Conservation (phyloP, 1,140 invertebrate genomes). For the Euwallacea fornicatus region DNA sequence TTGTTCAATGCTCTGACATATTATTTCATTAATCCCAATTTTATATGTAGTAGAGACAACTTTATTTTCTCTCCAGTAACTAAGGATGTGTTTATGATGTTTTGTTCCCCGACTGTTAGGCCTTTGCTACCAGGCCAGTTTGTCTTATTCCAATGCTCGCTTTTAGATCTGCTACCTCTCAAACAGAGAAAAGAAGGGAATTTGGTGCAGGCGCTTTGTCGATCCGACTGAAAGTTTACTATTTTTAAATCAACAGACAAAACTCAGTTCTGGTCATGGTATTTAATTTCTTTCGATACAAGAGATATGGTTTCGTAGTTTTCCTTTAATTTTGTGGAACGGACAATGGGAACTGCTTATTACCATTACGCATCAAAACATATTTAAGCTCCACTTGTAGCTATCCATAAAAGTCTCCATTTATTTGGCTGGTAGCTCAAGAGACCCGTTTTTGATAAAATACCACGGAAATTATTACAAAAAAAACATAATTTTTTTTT, state of each 20-base stretch:
- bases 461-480: background rate
- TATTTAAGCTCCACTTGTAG: background rate
- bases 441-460: background rate
- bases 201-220: conserved; percentile 1
- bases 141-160: background rate
- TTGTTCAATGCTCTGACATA: conserved; percentile 48
- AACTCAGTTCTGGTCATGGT: background rate
- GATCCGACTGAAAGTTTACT: background rate
- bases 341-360: background rate
- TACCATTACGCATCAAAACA: conserved; percentile 6
- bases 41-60: conserved; percentile 49
- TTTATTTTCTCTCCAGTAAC: conserved; percentile 35
- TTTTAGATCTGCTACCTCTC: background rate
- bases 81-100: conserved; percentile 6
- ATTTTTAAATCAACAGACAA: background rate
- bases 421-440: background rate
- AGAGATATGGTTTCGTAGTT: background rate
- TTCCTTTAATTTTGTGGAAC: background rate
- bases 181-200: background rate
- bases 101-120: background rate
- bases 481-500: background rate
- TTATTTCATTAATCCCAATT: conserved; percentile 48
- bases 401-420: conserved; percentile 7
- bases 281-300: background rate
- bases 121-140: background rate